Evolutionary conservation across 2,113 vertebrate genomes (phyloP).

Genomic region (Bujurquina vittata): DNA sequence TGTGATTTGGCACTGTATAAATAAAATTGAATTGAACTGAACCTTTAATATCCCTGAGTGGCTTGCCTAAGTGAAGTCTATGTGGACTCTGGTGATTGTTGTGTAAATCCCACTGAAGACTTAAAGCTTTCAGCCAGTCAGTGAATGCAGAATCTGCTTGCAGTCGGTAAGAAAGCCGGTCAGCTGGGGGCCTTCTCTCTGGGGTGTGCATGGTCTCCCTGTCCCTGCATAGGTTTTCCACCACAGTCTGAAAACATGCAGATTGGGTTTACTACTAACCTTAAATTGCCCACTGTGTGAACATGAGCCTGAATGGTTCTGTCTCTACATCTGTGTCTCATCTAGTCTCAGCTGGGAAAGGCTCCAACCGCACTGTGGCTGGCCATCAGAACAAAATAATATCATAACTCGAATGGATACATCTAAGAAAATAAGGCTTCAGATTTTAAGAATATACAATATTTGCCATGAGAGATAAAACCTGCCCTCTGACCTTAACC

Average conservation of each 20-base stretch:
- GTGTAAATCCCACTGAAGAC: conserved; percentile 1
- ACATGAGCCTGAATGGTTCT: background rate
- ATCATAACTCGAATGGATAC: background rate
- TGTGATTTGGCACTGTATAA: no score
- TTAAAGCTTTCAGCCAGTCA: background rate
- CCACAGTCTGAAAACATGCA: background rate
- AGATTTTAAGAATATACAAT: background rate
- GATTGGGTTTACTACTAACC: background rate
- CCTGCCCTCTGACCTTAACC: background rate
- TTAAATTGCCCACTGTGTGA: background rate
- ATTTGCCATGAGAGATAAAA: background rate
- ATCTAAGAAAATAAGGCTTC: background rate
- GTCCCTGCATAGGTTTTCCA: background rate
- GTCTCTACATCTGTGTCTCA: background rate
- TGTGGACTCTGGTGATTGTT: background rate
- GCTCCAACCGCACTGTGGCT: background rate
- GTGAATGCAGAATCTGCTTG: background rate
- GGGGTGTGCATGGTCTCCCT: background rate
- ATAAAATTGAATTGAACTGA: no score
- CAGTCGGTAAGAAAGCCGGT: background rate
- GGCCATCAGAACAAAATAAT: background rate
- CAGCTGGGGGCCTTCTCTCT: background rate
- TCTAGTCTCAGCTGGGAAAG: background rate
- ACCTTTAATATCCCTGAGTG: background rate
- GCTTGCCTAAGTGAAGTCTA: background rate